Percentiles rank a stretch among this genome's conserved stretches.
Conservation (phyloP, 2,797 vertebrate genomes). For the Hydrolagus colliei region DNA sequence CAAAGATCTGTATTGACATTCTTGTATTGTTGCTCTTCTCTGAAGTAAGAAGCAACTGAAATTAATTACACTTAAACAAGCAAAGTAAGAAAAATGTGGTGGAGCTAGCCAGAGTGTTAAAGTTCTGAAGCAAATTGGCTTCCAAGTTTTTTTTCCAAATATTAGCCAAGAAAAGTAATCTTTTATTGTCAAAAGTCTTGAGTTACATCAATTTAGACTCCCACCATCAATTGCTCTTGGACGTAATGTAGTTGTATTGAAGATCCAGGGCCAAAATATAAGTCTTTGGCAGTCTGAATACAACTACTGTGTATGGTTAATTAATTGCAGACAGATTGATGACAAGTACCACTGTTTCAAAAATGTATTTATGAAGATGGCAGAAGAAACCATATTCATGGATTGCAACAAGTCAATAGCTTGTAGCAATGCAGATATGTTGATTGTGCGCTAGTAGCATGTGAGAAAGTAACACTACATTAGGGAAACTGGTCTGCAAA, state of each 20-base stretch:
- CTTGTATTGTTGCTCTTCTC: background rate
- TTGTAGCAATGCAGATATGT: background rate
- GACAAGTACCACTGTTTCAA: background rate
- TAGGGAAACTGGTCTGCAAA: background rate
- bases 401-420: slow-evolving; percentile 4
- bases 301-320: too few relatives aligned
- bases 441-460: slow-evolving; percentile 7
- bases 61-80: background rate
- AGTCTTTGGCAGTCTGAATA: too few relatives aligned
- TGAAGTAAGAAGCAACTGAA: background rate
- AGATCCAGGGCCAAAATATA: too few relatives aligned
- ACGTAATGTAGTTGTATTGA: background rate
- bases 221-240: background rate
- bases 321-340: too few relatives aligned
- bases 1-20: background rate
- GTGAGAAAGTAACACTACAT: slow-evolving; percentile 6
- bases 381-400: slow-evolving; percentile 18
- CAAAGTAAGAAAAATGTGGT: background rate
- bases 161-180: background rate
- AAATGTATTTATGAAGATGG: slow-evolving; percentile 20
- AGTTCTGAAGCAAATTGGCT: background rate
- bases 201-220: background rate
- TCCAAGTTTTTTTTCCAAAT: background rate
- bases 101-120: background rate
- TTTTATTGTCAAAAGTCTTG: background rate